Base-by-base conservation (phyloP, 1,140 invertebrate genomes). In the Euschistus heros region DNA sequence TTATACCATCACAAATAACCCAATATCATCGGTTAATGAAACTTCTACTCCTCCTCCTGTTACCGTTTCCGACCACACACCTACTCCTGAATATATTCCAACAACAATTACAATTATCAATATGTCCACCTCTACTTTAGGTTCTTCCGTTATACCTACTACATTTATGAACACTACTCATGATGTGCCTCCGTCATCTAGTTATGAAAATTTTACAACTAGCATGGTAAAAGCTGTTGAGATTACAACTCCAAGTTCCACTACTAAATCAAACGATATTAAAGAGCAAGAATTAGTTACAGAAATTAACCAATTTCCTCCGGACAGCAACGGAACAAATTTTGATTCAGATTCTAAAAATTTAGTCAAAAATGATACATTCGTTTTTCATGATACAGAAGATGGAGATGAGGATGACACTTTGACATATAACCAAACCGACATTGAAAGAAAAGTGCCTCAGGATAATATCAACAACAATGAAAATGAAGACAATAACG, bases 341-440 rank as follows among this genome's bases (percentile, higher is more conserved):
- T 57, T 57, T 1, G 18, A 57, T 24, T 3, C 18, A 24, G 54
- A 57, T 24, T 57, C 54, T 14, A 20, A 20, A 24, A 57, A 26
- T 57, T 24, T 18, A 10, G 6, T 26, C 15, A 57, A 57, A 57
- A 57, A 57, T 27, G 54, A 57, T 4, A 22, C 54, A 57, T 57
- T 57, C 3, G 24, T 27, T 24, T 24, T 57, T 15, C 20, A 22
- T 5, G 54, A 57, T 14, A 5, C 8, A 22, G 54, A 57, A 8
- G 54, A 57, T 22, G 24, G 14, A 24, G 54, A 57, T 57, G 54
- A 57, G 2, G 54, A 57, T 24, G 54, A 17, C 8, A 24, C 54
- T 27, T 57, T 57, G 8, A 10, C 33, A 6, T 37, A 37, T 14
- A 57, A 57, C 15, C 54, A 57, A 24, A 57, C 54, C 26, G 18